phyloP scores from a whole-genome alignment of 1,140 invertebrate genomes.

The Cheumatopsyche charites region DNA sequence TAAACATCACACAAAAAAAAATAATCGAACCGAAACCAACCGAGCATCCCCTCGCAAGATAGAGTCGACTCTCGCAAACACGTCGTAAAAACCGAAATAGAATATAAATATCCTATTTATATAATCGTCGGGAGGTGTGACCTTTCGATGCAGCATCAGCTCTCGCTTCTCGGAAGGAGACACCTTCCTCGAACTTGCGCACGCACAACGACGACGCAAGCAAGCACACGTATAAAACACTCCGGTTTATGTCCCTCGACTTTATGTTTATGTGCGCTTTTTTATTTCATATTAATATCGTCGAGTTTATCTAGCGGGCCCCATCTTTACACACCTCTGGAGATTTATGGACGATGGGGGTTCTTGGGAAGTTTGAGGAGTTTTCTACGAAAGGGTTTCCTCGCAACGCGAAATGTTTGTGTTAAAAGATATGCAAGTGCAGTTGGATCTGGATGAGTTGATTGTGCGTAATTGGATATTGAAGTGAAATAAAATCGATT shows the following conservation, averaged over 20 bases:
- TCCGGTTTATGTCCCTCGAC: constrained; percentile 2
- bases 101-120: no score
- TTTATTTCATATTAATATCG: constrained; percentile 1
- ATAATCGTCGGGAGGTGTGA: background rate
- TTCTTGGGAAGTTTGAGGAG: no score
- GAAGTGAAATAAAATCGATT: no score
- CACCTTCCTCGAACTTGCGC: background rate
- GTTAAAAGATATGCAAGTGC: no score
- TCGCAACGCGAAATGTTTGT: no score
- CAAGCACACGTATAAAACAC: constrained; percentile 4
- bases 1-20: no score
- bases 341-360: background rate
- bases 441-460: no score
- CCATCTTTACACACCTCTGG: constrained; percentile 1
- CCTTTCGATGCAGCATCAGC: constrained; percentile 17
- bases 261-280: background rate
- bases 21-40: background rate
- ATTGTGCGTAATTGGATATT: no score
- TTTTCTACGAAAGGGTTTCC: no score
- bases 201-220: background rate
- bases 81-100: no score
- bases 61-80: no score
- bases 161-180: constrained; percentile 11
- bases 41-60: background rate
- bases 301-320: background rate